A percentile compares a stretch with the other conserved stretches of the same genome.
Evolutionary conservation across 2,888 invertebrate genomes (phyloP).

Genomic region (Agrilus mali): DNA sequence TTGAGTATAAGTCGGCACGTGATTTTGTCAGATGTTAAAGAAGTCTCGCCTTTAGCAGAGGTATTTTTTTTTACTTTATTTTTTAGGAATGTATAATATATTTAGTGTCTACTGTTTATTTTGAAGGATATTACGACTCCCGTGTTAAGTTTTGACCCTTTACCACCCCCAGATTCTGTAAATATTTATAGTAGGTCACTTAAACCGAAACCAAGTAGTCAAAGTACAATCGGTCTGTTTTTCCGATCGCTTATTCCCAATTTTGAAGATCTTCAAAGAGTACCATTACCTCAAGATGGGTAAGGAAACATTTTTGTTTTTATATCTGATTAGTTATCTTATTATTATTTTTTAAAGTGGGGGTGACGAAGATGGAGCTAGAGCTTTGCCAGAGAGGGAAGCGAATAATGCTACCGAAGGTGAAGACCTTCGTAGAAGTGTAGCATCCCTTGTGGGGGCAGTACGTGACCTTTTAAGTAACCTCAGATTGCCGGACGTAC

Average conservation of each 20-base stretch:
- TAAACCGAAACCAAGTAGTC: conserved; percentile 20
- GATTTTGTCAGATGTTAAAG: conserved; percentile 57
- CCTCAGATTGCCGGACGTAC: conserved; percentile 45
- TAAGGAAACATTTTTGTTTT: not conserved
- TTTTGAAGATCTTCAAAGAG: conserved; percentile 33
- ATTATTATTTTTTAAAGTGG: conserved; percentile 3
- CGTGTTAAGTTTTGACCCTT: conserved; percentile 65
- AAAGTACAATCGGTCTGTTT: conserved; percentile 41
- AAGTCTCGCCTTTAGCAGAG: conserved; percentile 46
- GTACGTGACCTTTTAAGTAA: conserved; percentile 60
- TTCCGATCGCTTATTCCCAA: conserved; percentile 62
- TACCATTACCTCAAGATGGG: conserved; percentile 11
- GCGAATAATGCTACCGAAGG: conserved; percentile 27
- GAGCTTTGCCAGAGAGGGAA: conserved; percentile 22
- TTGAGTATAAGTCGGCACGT: conserved; percentile 57
- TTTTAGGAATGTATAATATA: not conserved
- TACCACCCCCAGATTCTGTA: conserved; percentile 64
- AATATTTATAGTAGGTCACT: conserved; percentile 51
- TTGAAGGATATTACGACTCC: conserved; percentile 35
- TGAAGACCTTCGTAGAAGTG: conserved; percentile 46
- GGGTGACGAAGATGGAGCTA: conserved; percentile 18
- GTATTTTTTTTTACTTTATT: conserved; percentile 26
- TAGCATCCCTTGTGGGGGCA: conserved; percentile 54
- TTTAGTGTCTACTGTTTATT: conserved; percentile 1
- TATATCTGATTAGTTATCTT: not conserved